A percentile compares a stretch with the other conserved stretches of the same genome.
Conservation (phyloP, 2,113 vertebrate species). For the Solea solea region DNA sequence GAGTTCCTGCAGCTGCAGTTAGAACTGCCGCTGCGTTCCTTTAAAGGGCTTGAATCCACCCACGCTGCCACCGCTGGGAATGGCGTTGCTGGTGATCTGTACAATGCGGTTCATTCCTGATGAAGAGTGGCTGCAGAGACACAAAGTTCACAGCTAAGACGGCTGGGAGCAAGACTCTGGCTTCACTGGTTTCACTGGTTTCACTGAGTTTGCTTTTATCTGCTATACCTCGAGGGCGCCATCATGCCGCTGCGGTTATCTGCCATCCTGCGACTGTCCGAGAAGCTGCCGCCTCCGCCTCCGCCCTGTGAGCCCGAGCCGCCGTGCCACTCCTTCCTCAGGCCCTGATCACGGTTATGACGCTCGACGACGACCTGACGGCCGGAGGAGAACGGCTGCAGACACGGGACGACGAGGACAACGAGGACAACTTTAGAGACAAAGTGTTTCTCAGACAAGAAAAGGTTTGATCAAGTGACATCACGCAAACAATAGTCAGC, state of each 20-base stretch:
- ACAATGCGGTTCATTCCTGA: constrained; percentile 95
- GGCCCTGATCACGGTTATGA: constrained; percentile 87
- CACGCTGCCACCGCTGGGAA: constrained; percentile 86
- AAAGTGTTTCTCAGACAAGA: too few species aligned
- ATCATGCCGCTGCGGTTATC: constrained; percentile 89
- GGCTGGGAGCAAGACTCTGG: background rate
- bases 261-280: constrained; percentile 87
- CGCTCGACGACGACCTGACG: constrained; percentile 92
- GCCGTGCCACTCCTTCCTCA: constrained; percentile 94
- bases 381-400: constrained; percentile 88
- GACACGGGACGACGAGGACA: background rate
- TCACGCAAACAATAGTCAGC: too few species aligned
- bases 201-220: background rate
- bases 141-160: background rate
- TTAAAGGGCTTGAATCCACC: constrained; percentile 96
- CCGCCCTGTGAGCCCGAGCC: constrained; percentile 86
- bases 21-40: constrained; percentile 91
- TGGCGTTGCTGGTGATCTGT: constrained; percentile 93
- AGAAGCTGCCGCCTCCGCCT: constrained; percentile 76
- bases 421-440: too few species aligned
- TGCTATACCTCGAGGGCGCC: constrained; percentile 87
- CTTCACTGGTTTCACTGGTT: too few species aligned
- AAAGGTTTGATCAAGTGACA: too few species aligned
- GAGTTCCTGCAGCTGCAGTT: constrained; percentile 58
- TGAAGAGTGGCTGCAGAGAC: constrained; percentile 86